Evolutionary conservation across 2,113 vertebrate genomes (phyloP), one percentile per base, ranked within the genome.

Genomic region (Seriola dumerili): DNA sequence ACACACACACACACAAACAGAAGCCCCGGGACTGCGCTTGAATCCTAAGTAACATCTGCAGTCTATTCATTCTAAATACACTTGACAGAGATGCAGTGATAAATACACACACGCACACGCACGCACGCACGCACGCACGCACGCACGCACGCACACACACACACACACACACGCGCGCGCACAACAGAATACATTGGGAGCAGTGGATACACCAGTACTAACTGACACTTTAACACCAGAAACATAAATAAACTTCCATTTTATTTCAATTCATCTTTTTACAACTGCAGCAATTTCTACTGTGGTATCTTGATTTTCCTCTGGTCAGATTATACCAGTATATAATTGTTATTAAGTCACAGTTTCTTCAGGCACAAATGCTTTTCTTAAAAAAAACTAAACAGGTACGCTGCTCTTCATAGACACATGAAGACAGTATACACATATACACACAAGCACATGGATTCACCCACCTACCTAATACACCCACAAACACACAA

Each of bases 41-140:
- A 85, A 90, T 91, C 78, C 81, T 59, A 67, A 85, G 58, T 76
- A 84, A 80, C 83, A 88, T 85, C 73, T 88, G 78, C 48, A 81
- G 86, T 86, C 67, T 80, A 32, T 80, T 88, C 36, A 10, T 63
- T 79, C 69, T 89, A 85, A 92, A 85, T 65, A 57, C 63, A 89
- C 59, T 52, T 84, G 84, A 86, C 80, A 87, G 72, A 42, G 42
- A 72, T 59, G 58, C 42, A 84, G 72, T 66, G 72, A 76, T 79
- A 84, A 63, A 74, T 29, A 72, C 61, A 59, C 58, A 85, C 58
- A 63, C 40, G 23, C 14, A 8, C 57, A 68, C 36, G 57, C 12
- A 68, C 42, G 57, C 12, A 11, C 11, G 10, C 29, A 70, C n/a
- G n/a, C 61, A 59, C 58, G 83, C 58, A 63, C 40, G n/a, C 14